Percentiles rank a stretch among this genome's conserved stretches.
These are phyloP conservation scores for Allobates femoralis DNA, from an alignment of 2,797 vertebrate genomes.

Conservation along the genomic window DNA sequence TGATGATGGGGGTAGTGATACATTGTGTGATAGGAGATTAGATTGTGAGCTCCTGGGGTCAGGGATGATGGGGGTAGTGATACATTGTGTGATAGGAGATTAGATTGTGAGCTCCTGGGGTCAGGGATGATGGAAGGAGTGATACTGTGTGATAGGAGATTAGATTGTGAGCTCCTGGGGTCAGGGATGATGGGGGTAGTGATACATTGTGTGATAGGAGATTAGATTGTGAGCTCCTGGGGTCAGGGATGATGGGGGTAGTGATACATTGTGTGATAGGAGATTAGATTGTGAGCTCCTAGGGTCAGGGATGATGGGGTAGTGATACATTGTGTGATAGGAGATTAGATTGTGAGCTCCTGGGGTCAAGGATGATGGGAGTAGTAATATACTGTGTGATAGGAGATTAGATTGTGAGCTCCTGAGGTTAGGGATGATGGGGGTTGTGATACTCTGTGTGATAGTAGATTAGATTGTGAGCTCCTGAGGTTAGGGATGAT, in stretches of 20 bases:
- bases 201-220: background rate
- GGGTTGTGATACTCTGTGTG: background rate
- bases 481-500: background rate
- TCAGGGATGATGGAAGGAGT: background rate
- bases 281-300: background rate
- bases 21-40: background rate
- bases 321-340: background rate
- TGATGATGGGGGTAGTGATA: too few relatives aligned
- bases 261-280: background rate
- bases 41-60: background rate
- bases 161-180: slow-evolving; percentile 2
- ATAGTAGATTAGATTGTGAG: background rate
- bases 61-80: background rate
- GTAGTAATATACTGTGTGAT: background rate
- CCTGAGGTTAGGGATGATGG: background rate
- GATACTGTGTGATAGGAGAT: background rate
- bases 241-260: background rate
- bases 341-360: background rate
- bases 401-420: background rate
- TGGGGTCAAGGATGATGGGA: slow-evolving; percentile 1
- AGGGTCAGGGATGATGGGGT: too few relatives aligned
- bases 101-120: background rate
- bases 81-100: background rate
- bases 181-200: background rate
- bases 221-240: background rate